Evolutionary conservation across 2,113 vertebrate species (phyloP).

Genomic region (Ancistrus triradiatus): DNA sequence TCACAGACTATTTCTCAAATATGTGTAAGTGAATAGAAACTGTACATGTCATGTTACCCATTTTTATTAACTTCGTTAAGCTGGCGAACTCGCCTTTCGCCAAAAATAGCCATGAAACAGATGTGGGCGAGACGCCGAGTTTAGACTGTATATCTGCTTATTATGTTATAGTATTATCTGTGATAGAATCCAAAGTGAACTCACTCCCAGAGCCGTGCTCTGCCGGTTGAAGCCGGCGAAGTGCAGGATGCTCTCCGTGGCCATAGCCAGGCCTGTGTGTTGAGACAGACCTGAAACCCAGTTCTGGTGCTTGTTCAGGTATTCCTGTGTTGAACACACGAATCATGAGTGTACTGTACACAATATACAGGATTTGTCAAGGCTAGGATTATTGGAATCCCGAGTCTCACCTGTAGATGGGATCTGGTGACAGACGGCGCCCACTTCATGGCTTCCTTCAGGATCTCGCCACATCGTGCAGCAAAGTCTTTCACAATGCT

Average conservation of each 20-base stretch:
- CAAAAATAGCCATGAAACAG: too few species aligned
- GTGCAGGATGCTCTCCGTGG: constrained; percentile 92
- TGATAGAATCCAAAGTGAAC: constrained; percentile 54
- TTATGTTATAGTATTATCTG: too few species aligned
- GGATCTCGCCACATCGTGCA: constrained; percentile 93
- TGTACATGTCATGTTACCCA: too few species aligned
- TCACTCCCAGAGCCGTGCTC: constrained; percentile 89
- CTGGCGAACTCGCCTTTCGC: too few species aligned
- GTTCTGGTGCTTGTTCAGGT: constrained; percentile 96
- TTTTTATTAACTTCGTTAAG: too few species aligned
- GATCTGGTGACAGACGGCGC: constrained; percentile 96
- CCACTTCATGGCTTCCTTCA: constrained; percentile 99
- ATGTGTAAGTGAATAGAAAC: too few species aligned
- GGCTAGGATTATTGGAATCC: background rate
- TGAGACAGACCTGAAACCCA: constrained; percentile 96
- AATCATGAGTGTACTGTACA: background rate
- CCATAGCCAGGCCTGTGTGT: constrained; percentile 98
- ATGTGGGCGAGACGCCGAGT: too few species aligned
- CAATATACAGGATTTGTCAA: too few species aligned
- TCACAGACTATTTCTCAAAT: too few species aligned
- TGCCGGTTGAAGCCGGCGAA: constrained; percentile 94
- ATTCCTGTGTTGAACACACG: constrained; percentile 74
- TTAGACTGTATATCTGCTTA: too few species aligned
- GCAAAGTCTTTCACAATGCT: constrained; percentile 98
- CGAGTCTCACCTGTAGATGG: constrained; percentile 84